Evolutionary conservation across 2,888 invertebrate genomes (phyloP), one percentile per base, ranked within the genome.

Genomic region (Aphidoletes aphidimyza): DNA sequence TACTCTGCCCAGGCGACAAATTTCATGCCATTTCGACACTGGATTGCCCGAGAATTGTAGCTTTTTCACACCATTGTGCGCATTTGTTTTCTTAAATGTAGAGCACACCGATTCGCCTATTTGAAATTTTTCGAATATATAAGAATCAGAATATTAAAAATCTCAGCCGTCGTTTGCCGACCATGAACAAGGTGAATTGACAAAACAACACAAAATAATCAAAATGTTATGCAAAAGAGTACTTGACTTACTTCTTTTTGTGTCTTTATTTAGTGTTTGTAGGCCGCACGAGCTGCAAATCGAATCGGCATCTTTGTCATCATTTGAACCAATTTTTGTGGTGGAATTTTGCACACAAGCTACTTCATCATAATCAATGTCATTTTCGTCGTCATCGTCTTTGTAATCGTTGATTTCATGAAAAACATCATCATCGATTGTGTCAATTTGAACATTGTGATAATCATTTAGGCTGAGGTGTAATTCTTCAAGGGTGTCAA

Each of bases 391-490:
- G 78, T 19, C 84, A 84, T 84, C 85, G 78, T 19, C 36, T 84
- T 83, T 42, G 19, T 9, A 42, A 59, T 45, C 84, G 14, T 30
- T 30, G 17, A 26, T 30, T 19, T 69, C 69, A n/a, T 81, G 81
- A 84, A 78, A 84, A 36, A 83, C n/a, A n/a, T 83, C 78, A n/a
- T 85, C 78, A 59, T 85, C 39, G 54, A 89, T 87, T 34, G 90
- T 89, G 86, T 93, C 93, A 81, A 96, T 91, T 85, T 95, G 92
- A 54, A 97, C 95, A 86, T 93, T 92, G 37, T 93, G 92, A 89
- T 96, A 97, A 89, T 96, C 95, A 90, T 98, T 98, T 86, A 97
- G 92, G 88, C 98, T 97, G 87, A 98, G 91, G 90, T 98, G 98
- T 86, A 98, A 91, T 90, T 98, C 98, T 91, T 97, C 95, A 78